Conservation (phyloP, 2,797 vertebrate genomes). For the Hyperoplus immaculatus region DNA sequence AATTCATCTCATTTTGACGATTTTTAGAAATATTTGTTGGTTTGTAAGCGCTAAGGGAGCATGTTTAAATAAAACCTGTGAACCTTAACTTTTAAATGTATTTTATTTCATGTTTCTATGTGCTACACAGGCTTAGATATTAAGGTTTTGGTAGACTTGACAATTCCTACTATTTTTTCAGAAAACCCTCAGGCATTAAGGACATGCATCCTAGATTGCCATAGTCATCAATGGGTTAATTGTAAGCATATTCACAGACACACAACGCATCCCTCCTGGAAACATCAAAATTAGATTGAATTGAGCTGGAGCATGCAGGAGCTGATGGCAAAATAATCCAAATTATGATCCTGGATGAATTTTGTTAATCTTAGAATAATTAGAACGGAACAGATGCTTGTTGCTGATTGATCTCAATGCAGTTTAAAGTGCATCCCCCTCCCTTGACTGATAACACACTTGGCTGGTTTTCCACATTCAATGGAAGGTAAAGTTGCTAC, state of each 20-base stretch:
- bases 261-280: constrained; percentile 40
- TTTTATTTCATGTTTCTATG: too few species aligned
- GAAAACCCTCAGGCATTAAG: too few species aligned
- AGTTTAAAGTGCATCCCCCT: constrained; percentile 38
- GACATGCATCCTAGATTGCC: too few species aligned
- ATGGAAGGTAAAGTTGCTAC: background rate
- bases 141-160: too few species aligned
- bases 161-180: too few species aligned
- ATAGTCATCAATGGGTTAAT: too few species aligned
- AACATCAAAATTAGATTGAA: constrained; percentile 46
- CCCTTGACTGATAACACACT: constrained; percentile 36
- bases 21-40: too few species aligned
- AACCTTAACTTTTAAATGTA: too few species aligned
- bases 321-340: constrained; percentile 48
- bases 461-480: constrained; percentile 13
- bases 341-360: constrained; percentile 57
- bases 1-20: too few species aligned
- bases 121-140: too few species aligned
- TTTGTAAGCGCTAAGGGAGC: too few species aligned
- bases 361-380: constrained; percentile 69
- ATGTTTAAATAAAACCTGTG: too few species aligned
- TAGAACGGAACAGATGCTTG: constrained; percentile 61
- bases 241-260: constrained; percentile 36
- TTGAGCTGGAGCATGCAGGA: constrained; percentile 50
- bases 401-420: constrained; percentile 51